Evolutionary conservation across 2,888 invertebrate genomes (phyloP), one percentile per base, ranked within the genome.

Genomic region (Sminthurides aquaticus): DNA sequence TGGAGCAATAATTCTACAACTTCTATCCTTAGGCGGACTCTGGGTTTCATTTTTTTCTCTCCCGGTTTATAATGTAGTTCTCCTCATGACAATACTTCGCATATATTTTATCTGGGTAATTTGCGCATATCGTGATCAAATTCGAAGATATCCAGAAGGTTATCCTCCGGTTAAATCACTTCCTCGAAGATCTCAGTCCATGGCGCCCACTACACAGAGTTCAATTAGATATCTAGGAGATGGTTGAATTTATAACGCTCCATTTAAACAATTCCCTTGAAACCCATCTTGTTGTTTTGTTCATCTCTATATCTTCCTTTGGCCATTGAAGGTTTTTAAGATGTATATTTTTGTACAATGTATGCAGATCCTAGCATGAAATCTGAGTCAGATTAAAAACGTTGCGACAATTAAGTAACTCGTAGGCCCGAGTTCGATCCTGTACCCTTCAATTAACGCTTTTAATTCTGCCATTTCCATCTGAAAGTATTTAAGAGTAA

Each of bases 401-500:
- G 62, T 55, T 25, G 62, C 54, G 1, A 62, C 65, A 54, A 65
- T 54, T 11, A 65, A 55, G 61, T 61, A 65, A 20, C 62, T 61
- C 3, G 29, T 57, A n/a, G 57, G 62, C 8, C 49, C 49, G 2
- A 65, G 25, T 24, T 57, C 57, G 2, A 57, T 29, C 0, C 65
- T 57, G 18, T 49, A 49, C 1, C 65, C 65, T 43, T 65, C 54
- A 1, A 65, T 27, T 5, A 65, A 8, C 8, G 61, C 62, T 57
- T 65, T 61, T 43, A 65, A 48, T 28, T 65, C 65, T 20, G 61
- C 60, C 49, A 65, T 58, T 65, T 65, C 62, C 15, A 60, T 54
- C 65, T 65, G 25, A 5, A 49, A 56, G 18, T n/a, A n/a, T n/a
- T n/a, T n/a, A n/a, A n/a, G n/a, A n/a, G n/a, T n/a, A n/a, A n/a